Base-by-base conservation (phyloP, 2,797 vertebrate genomes). In the Mustela erminea region DNA sequence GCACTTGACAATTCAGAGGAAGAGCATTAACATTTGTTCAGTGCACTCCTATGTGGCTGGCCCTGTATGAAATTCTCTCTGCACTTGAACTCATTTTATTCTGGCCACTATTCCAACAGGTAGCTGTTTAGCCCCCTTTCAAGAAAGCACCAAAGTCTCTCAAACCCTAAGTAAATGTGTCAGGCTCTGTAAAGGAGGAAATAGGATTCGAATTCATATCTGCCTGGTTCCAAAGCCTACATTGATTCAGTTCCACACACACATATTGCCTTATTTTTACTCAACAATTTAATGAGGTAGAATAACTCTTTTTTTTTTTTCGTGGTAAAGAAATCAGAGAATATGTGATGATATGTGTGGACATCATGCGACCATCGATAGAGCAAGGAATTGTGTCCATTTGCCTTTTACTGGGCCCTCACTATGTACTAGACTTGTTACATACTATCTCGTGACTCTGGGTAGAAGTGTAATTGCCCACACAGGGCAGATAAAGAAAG, bases 301-400 rank as follows among this genome's bases (percentile, higher is more conserved):
- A 27, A 13, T 64, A 81, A 83, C 70, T 64, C 6, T 75, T 70
- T 49, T 23, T 56, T 8, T 72, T 7, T 81, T 35, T n/a, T 17
- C 10, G 74, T 89, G 25, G 32, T 35, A 46, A 95, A 83, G 60
- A 90, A 93, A 93, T 35, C 66, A 93, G 68, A 93, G 29, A 72
- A 72, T 91, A 52, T 68, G 20, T 74, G 7, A 10, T 87, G 43
- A 27, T 62, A 4, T 32, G 20, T 10, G 5, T 10, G 74, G 64
- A 66, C 41, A 46, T 85, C 7, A 2, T 43, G 46, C 82, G 49
- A 95, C 23, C 35, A 68, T n/a, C 41, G 15, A 66, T 68, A 23
- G 43, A 87, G 32, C 27, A 72, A 56, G 25, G n/a, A 92, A 77
- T 87, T 60, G 7, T n/a, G 46, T 90, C 74, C 68, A 54, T 15